Base-by-base conservation (phyloP, 1,140 invertebrate genomes). In the Cyrtorhinus lividipennis region DNA sequence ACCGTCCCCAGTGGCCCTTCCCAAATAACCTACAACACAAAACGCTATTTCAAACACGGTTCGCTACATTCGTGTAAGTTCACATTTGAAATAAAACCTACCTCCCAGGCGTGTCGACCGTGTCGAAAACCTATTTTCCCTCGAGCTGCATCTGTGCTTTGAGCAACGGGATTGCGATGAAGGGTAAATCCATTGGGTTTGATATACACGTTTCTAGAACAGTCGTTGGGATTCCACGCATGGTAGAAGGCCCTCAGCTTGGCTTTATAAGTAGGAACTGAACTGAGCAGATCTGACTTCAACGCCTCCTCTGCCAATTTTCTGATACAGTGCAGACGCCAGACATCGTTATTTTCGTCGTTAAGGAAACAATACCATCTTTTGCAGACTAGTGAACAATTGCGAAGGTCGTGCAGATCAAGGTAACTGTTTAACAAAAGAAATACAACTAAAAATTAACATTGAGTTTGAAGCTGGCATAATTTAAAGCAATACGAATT, bases 181-280 rank as follows among this genome's bases (percentile, higher is more conserved):
- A 98, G 77, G 5, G 95, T 98, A 73, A 98, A 98, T 59, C 92
- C 94, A 79, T 96, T 97, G 22, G 90, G 83, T 79, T 96, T 97
- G 59, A 98, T 88, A 73, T 93, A 98, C 73, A 98, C 88, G 78
- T 99, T 96, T 71, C 90, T 82, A 22, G 94, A 98, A 73, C 92
- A 96, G 73, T 99, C 95, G 73, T 91, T 87, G 1, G 93, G 90
- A 76, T 94, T 98, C 95, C 95, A 99, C 1, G 95, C 88, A 77
- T 97, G 91, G 73, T 87, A 89, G 75, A 88, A 95, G 12, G 95
- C 94, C 71, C 92, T 81, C 59, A 98, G 77, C 79, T 98, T 98
- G 12, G 89, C 83, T 79, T 96, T 98, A 72, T 91, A 95, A 3
- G 90, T 92, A 26, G 86, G 81, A 57, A 95, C 83, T 62, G 90